A percentile compares a stretch with the other conserved stretches of the same genome.
phyloP scores from a whole-genome alignment of 2,797 vertebrate genomes.

The Hafferia zeledoni region DNA sequence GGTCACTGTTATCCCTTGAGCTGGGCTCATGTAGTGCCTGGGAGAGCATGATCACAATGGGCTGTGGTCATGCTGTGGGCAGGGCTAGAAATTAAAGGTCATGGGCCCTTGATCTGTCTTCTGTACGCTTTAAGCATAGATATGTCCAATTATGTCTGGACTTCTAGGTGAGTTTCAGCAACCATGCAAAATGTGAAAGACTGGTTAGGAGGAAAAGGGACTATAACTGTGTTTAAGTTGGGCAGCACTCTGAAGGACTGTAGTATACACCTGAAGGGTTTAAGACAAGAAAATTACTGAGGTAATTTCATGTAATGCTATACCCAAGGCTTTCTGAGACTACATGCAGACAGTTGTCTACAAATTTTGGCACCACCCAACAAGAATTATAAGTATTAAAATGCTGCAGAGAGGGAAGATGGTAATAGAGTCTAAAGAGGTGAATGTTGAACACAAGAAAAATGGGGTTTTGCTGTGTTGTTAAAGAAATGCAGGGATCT shows the following conservation, averaged over 20 bases:
- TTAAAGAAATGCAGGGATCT: background rate
- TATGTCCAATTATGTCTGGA: background rate
- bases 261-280: background rate
- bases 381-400: background rate
- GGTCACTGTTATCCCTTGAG: background rate
- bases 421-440: background rate
- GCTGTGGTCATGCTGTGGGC: fast-evolving
- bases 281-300: background rate
- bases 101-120: background rate
- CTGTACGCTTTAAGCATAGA: background rate
- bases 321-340: background rate
- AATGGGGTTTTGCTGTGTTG: background rate
- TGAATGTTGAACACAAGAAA: background rate
- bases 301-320: background rate
- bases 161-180: background rate
- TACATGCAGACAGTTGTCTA: background rate
- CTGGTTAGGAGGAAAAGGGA: background rate
- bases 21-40: background rate
- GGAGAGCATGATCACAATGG: background rate
- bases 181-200: background rate
- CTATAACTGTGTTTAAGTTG: background rate
- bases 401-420: background rate
- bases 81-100: background rate
- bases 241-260: background rate
- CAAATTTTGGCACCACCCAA: background rate